Percentiles rank a stretch among this genome's conserved stretches.
These are phyloP conservation scores for Uloborus plumipes DNA, from an alignment of 2,888 invertebrate species.

Conservation along the genomic window DNA sequence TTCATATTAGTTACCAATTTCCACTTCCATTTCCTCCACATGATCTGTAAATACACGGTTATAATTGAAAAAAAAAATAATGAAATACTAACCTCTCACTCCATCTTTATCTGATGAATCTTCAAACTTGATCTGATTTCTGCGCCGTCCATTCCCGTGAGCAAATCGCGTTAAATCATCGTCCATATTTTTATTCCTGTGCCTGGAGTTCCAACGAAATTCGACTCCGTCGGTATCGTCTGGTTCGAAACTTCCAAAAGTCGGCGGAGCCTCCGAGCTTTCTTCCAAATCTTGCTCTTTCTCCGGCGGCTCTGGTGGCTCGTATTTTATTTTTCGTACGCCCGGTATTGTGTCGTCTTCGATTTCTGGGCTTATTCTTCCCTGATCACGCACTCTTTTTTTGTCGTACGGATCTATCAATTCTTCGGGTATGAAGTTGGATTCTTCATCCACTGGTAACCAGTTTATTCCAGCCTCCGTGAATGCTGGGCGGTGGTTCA, in stretches of 20 bases:
- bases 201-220: slow-evolving; percentile 44
- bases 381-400: slow-evolving; percentile 27
- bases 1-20: no score
- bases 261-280: slow-evolving; percentile 1
- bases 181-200: slow-evolving; percentile 28
- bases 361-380: background rate
- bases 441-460: slow-evolving; percentile 38
- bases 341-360: background rate
- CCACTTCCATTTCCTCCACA: no score
- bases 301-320: no score
- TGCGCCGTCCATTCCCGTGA: background rate
- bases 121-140: background rate
- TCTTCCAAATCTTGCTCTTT: slow-evolving; percentile 1
- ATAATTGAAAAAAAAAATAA: no score
- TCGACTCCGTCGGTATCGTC: slow-evolving; percentile 29
- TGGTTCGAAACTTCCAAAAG: slow-evolving; percentile 9
- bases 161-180: slow-evolving; percentile 49
- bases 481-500: slow-evolving; percentile 43
- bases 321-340: slow-evolving; percentile 1
- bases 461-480: slow-evolving; percentile 61
- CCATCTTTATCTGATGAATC: no score
- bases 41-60: no score
- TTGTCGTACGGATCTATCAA: slow-evolving; percentile 46
- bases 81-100: no score
- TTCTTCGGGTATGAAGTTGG: slow-evolving; percentile 12